Conservation (phyloP, 2,113 vertebrate genomes). For the Saguinus midas region DNA sequence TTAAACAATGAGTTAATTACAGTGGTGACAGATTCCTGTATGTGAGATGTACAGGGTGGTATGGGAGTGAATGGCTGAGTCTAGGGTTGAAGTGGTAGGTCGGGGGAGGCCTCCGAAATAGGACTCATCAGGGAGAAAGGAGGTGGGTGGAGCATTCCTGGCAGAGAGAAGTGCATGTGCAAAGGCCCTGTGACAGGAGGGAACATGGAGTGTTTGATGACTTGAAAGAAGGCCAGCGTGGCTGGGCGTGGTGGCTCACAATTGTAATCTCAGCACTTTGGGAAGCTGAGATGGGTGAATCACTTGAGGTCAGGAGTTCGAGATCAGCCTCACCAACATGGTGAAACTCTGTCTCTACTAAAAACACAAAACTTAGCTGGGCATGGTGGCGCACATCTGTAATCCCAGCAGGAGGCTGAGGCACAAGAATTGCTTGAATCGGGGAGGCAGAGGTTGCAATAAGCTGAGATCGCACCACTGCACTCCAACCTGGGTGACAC, state of each 20-base stretch:
- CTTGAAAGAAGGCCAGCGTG: background rate
- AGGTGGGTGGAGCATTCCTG: background rate
- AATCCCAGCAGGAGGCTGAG: no score
- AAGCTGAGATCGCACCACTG: fast-evolving
- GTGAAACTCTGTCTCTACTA: no score
- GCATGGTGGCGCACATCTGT: no score
- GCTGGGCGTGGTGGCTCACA: no score
- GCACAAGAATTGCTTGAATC: no score
- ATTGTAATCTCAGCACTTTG: no score
- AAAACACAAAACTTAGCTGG: no score
- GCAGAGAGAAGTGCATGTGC: background rate
- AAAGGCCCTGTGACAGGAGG: background rate
- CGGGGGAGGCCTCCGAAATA: background rate
- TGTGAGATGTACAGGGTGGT: background rate
- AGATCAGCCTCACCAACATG: no score
- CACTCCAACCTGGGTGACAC: no score
- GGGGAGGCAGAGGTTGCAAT: no score
- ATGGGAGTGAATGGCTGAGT: background rate
- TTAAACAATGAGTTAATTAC: background rate
- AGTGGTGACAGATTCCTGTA: background rate
- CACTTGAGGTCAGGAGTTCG: no score
- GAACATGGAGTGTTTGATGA: background rate
- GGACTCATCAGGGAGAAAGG: background rate
- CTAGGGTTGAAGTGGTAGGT: background rate
- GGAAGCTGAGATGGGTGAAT: no score